Conservation (phyloP, 2,888 invertebrate genomes). For the Gastracanthus pulcherrimus region DNA sequence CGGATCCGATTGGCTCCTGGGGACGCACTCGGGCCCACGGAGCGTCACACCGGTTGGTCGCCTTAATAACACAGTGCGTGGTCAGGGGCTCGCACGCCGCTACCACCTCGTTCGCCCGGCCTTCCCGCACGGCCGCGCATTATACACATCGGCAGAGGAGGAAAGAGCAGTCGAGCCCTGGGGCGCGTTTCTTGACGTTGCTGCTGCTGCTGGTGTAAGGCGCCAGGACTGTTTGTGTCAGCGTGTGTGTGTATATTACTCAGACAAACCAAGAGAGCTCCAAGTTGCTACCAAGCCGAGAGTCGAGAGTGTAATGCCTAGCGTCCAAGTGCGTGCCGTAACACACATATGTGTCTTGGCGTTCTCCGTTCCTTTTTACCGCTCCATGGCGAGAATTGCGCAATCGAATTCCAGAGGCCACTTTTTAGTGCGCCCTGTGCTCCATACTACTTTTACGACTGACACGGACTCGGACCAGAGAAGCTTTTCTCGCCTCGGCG, state of each 20-base stretch:
- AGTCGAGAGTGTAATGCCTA: too few relatives aligned
- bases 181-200: not conserved
- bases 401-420: not conserved
- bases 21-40: conserved; percentile 65
- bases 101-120: not conserved
- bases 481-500: too few relatives aligned
- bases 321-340: too few relatives aligned
- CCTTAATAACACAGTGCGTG: conserved; percentile 74
- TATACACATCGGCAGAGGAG: not conserved
- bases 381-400: not conserved
- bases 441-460: too few relatives aligned
- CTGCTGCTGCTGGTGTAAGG: not conserved
- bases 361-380: too few relatives aligned
- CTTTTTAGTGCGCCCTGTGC: too few relatives aligned
- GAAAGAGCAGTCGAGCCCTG: not conserved
- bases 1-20: not conserved
- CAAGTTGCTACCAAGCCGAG: too few relatives aligned
- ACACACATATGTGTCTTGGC: too few relatives aligned
- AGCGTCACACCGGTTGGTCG: conserved; percentile 76
- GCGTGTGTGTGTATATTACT: too few relatives aligned
- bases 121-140: not conserved
- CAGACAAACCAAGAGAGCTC: too few relatives aligned
- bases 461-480: too few relatives aligned
- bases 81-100: not conserved
- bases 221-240: not conserved